Base-by-base conservation (phyloP, 2,888 invertebrate genomes). In the Spodoptera exigua region DNA sequence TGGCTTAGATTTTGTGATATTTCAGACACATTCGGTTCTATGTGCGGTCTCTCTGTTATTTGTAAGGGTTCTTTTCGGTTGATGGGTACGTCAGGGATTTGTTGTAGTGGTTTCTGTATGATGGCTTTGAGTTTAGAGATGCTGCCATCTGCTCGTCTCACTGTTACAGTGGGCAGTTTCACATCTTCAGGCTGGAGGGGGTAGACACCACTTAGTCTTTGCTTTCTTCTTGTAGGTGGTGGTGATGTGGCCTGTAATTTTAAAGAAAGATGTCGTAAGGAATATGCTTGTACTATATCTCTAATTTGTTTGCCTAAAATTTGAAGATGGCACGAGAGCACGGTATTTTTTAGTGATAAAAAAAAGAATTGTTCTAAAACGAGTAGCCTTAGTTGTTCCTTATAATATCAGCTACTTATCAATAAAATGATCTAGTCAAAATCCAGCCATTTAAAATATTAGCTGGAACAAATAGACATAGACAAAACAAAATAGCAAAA, bases 191-290 rank as follows among this genome's bases (percentile, higher is more conserved):
- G 56, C 36, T 72, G 56, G 1, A 90, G 68, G 0, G 90, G 88
- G 54, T 87, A 89, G 12, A 90, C 84, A 1, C 90, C 89, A 32
- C 89, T 92, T 5, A 91, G 2, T 16, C 72, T 76, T n/a, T 86
- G 81, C 13, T 79, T 76, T 1, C 80, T 76, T 61, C 74, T 85
- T 0, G 61, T 37, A 5, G 79, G 78, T 11, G 57, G 58, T 39
- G 61, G 63, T 3, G 58, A 53, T 3, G 54, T 51, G 10, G 58
- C 67, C 86, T 86, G 77, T 14, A 81, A 82, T 18, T 11, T n/a
- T 32, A 36, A 27, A 9, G 27, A 27, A 27, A 5, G 4, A 9
- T 27, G 5, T 27, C 9, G 27, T 5, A 7, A 27, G 7, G 27
- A 27, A 5, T 27, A 9, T 27, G 27, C 9, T 7, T 27, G 27